These are phyloP conservation scores for Pterocles burchelli DNA, from an alignment of 2,113 vertebrate species.

Conservation along the genomic window DNA sequence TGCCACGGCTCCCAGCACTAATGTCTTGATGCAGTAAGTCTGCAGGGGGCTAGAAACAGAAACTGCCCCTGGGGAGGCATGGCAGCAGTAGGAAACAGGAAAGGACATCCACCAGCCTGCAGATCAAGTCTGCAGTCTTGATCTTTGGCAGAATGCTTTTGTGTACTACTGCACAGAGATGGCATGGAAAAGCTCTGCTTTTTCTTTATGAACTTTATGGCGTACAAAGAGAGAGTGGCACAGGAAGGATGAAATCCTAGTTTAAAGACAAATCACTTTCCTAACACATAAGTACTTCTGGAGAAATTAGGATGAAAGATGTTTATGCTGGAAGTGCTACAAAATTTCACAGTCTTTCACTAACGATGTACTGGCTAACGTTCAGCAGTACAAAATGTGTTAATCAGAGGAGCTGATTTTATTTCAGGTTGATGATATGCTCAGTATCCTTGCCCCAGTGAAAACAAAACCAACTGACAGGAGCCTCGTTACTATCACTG, in stretches of 20 bases:
- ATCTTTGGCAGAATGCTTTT: neutral
- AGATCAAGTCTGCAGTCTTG: neutral
- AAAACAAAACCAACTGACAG: conserved; percentile 30
- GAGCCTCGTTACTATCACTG: neutral
- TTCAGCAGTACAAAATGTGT: neutral
- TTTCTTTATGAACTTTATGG: neutral
- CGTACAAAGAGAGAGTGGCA: neutral
- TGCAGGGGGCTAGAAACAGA: neutral
- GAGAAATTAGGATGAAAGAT: neutral
- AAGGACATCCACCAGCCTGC: neutral
- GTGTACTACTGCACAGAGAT: neutral
- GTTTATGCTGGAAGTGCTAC: conserved; percentile 15
- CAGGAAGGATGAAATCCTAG: neutral
- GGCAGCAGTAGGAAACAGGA: neutral
- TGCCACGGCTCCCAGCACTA: neutral
- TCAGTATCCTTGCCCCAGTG: neutral
- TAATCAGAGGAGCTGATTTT: conserved; percentile 4
- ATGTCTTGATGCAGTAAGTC: neutral
- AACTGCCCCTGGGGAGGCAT: neutral
- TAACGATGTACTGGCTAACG: neutral
- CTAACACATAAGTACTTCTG: neutral
- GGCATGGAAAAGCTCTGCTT: neutral
- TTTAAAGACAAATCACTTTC: neutral
- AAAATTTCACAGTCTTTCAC: neutral
- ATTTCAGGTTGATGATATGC: conserved; percentile 12